Evolutionary conservation across 2,888 invertebrate genomes (phyloP).

Genomic region (Alloscopus bannaensis): DNA sequence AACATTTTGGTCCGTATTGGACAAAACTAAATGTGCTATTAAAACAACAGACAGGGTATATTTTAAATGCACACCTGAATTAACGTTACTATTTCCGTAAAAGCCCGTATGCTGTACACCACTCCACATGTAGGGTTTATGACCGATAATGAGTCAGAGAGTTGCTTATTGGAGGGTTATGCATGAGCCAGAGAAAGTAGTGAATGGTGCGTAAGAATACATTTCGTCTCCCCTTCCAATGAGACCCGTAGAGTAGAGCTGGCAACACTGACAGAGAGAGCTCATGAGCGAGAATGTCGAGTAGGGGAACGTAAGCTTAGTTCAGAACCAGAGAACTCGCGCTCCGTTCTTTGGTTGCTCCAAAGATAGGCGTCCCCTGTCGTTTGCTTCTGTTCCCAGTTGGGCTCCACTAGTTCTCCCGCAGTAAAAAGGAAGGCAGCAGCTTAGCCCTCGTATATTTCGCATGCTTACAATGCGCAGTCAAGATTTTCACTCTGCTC

Average conservation of each 20-base stretch:
- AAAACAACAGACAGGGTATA: no score
- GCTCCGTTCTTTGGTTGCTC: slow-evolving; percentile 61
- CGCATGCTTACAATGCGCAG: slow-evolving; percentile 10
- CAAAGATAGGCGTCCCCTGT: slow-evolving; percentile 73
- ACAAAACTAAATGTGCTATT: no score
- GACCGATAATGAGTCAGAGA: slow-evolving; percentile 50
- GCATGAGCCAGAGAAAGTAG: slow-evolving; percentile 36
- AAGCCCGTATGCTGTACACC: not conserved
- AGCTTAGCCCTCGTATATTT: no score
- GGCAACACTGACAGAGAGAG: slow-evolving; percentile 31
- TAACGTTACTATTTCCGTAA: not conserved
- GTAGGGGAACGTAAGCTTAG: slow-evolving; percentile 5
- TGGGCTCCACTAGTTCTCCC: slow-evolving; percentile 66
- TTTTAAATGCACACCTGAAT: no score
- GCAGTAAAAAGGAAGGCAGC: slow-evolving; percentile 67
- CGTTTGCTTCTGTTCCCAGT: slow-evolving; percentile 67
- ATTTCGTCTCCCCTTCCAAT: slow-evolving; percentile 30
- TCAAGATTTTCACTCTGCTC: slow-evolving; percentile 6
- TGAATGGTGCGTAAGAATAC: slow-evolving; percentile 60
- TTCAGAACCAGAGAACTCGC: slow-evolving; percentile 20
- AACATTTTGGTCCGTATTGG: no score
- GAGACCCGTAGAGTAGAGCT: slow-evolving; percentile 26
- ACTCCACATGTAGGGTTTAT: no score
- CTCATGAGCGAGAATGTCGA: not conserved
- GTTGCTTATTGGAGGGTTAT: slow-evolving; percentile 52